Conservation (phyloP, 2,888 invertebrate genomes). For the Coecobrya sp. region DNA sequence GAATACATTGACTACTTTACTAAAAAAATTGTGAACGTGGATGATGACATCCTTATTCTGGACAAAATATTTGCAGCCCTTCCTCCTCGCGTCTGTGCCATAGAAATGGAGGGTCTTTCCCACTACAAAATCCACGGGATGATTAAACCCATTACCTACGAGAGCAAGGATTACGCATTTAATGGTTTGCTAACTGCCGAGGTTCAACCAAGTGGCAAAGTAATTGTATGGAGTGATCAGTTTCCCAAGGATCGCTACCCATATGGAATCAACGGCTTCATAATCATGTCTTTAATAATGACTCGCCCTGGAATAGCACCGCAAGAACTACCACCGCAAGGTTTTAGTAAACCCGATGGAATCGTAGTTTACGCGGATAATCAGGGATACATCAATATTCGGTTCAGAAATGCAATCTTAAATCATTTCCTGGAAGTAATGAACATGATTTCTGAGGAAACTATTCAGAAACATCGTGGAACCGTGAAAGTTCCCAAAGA, state of each 20-base stretch:
- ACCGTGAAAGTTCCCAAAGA: no score
- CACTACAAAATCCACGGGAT: not conserved
- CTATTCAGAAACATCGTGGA: no score
- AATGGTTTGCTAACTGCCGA: slow-evolving; percentile 35
- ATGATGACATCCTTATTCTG: slow-evolving; percentile 5
- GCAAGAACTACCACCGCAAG: no score
- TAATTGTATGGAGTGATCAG: slow-evolving; percentile 34
- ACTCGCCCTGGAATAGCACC: no score
- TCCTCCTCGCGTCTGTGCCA: slow-evolving; percentile 38
- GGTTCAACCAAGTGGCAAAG: slow-evolving; percentile 46
- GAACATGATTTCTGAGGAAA: no score
- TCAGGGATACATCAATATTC: no score
- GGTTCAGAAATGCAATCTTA: no score
- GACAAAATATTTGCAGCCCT: slow-evolving; percentile 17
- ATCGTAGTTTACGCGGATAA: no score
- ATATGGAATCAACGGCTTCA: slow-evolving; percentile 66
- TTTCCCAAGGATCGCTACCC: slow-evolving; percentile 49
- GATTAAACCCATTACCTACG: not conserved
- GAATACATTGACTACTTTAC: slow-evolving; percentile 36
- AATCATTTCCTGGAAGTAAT: no score
- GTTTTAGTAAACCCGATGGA: no score
- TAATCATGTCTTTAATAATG: no score
- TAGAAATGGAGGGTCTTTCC: slow-evolving; percentile 60
- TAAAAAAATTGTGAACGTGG: not conserved
- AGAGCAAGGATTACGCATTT: slow-evolving; percentile 34